Percentiles rank a stretch among this genome's conserved stretches.
Evolutionary conservation across 2,888 invertebrate genomes (phyloP).

Genomic region (Torymus tubicola): DNA sequence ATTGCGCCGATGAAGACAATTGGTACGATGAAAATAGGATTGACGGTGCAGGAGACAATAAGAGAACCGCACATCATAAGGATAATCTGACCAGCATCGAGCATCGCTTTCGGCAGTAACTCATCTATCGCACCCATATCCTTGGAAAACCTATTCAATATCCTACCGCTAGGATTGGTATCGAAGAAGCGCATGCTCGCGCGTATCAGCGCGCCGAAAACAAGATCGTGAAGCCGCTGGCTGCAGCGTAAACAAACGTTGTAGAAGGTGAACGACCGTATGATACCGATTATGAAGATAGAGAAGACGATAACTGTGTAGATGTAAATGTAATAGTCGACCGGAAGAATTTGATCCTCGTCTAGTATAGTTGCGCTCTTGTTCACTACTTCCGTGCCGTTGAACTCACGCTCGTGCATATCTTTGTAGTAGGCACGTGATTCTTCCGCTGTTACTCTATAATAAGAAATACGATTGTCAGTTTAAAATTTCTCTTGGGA

Average conservation of each 20-base stretch:
- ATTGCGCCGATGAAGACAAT: conserved; percentile 79
- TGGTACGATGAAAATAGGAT: conserved; percentile 80
- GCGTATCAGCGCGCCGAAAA: conserved; percentile 78
- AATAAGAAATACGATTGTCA: too few species aligned
- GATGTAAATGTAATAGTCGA: conserved; percentile 78
- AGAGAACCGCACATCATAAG: conserved; percentile 79
- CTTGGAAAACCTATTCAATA: conserved; percentile 90
- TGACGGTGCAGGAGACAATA: conserved; percentile 81
- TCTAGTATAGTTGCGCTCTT: conserved; percentile 20
- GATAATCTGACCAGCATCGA: conserved; percentile 79
- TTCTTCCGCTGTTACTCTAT: conserved; percentile 51
- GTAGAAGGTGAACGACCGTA: conserved; percentile 77
- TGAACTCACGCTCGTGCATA: conserved; percentile 3
- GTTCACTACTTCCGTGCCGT: background rate
- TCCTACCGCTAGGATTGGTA: conserved; percentile 88
- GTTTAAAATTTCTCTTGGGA: too few species aligned
- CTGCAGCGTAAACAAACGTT: conserved; percentile 77
- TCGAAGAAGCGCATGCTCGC: conserved; percentile 87
- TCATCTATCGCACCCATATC: conserved; percentile 90
- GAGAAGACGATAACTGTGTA: conserved; percentile 79
- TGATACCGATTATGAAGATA: conserved; percentile 73
- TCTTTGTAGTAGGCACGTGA: conserved; percentile 41
- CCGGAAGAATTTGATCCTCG: conserved; percentile 38
- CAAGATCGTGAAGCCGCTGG: conserved; percentile 78
- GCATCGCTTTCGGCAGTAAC: conserved; percentile 81